Conservation (phyloP, 2,113 vertebrate species). For the Psittacara wagleri region DNA sequence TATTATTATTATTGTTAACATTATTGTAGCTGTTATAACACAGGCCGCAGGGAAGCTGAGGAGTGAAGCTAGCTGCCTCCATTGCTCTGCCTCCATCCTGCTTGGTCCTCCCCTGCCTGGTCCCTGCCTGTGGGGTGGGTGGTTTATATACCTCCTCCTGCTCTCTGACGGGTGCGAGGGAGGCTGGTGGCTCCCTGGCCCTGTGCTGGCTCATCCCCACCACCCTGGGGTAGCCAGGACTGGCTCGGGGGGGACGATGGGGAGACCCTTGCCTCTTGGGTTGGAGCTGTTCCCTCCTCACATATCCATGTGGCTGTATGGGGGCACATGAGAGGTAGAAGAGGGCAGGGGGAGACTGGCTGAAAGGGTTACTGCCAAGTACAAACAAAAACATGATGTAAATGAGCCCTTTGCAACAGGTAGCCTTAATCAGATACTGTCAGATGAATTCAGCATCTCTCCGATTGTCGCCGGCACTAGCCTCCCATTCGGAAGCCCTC, state of each 20-base stretch:
- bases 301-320: background rate
- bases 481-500: conserved; percentile 85
- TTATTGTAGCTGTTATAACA: background rate
- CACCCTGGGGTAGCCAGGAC: background rate
- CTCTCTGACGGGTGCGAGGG: background rate
- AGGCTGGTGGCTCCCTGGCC: fast-evolving
- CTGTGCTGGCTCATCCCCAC: background rate
- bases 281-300: background rate
- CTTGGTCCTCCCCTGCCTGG: background rate
- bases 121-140: background rate
- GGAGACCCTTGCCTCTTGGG: background rate
- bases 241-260: fast-evolving
- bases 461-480: conserved; percentile 81
- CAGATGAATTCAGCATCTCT: conserved; percentile 81
- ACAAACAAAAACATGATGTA: conserved; percentile 78
- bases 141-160: background rate
- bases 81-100: background rate
- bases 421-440: conserved; percentile 85
- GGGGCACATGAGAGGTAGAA: background rate
- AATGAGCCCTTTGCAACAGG: conserved; percentile 80
- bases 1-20: background rate
- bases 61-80: background rate
- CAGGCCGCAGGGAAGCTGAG: background rate
- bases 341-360: background rate
- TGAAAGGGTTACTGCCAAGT: conserved; percentile 70